These are phyloP conservation scores for Andricus curvator DNA, from an alignment of 2,888 invertebrate genomes.

Conservation along the genomic window DNA sequence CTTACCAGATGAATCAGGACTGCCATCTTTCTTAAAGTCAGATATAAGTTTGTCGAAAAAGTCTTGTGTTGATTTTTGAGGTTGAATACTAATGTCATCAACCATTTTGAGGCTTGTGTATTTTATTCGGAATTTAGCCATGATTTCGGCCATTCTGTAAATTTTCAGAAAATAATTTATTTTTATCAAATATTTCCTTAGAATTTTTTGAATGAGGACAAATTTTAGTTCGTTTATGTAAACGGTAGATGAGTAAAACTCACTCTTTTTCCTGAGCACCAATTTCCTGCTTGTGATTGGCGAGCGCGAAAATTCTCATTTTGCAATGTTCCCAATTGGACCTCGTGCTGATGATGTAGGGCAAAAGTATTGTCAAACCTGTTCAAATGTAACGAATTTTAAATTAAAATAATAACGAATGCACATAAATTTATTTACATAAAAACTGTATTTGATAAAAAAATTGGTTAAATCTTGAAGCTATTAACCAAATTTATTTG, in stretches of 20 bases:
- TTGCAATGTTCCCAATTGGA: conserved; percentile 89
- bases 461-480: no score
- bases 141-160: conserved; percentile 92
- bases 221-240: neutral
- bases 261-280: conserved; percentile 93
- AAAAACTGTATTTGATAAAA: no score
- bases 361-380: conserved; percentile 89
- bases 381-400: conserved; percentile 32
- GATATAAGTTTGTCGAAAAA: conserved; percentile 87
- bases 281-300: conserved; percentile 88
- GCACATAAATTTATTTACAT: no score
- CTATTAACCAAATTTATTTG: no score
- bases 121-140: conserved; percentile 96
- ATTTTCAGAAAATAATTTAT: neutral
- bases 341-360: conserved; percentile 91
- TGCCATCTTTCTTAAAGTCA: conserved; percentile 81
- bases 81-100: conserved; percentile 91
- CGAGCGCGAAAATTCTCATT: conserved; percentile 90
- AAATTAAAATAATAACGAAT: neutral
- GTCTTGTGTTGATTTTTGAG: conserved; percentile 86
- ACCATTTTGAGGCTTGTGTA: conserved; percentile 95
- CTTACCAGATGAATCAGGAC: conserved; percentile 63
- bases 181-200: neutral
- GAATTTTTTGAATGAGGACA: neutral
- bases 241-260: conserved; percentile 64